Conservation (phyloP, 35 echinoderm and acorn worm genomes). For the Stichopus chloronotus region DNA sequence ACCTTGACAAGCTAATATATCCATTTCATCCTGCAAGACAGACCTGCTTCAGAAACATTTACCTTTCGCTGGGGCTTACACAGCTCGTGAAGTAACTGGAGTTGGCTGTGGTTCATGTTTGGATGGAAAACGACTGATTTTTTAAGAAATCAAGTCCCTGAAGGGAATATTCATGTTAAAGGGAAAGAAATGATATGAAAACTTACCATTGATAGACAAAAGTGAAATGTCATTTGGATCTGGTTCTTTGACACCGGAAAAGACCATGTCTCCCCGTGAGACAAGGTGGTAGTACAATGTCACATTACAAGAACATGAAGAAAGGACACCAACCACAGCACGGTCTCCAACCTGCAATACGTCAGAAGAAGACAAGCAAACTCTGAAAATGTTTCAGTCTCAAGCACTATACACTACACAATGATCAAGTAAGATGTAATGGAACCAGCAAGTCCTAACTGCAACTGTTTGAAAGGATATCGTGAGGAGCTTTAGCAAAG, state of each 20-base stretch:
- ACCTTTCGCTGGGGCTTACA: too few species aligned
- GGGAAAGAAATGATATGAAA: neutral
- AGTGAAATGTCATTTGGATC: slow-evolving; percentile 40
- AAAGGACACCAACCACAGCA: slow-evolving; percentile 76
- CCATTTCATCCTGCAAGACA: too few species aligned
- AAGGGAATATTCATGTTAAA: neutral
- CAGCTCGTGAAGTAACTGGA: neutral
- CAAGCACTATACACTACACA: too few species aligned
- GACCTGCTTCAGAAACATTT: too few species aligned
- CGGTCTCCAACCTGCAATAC: slow-evolving; percentile 76
- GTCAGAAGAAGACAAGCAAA: neutral
- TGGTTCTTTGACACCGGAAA: slow-evolving; percentile 73
- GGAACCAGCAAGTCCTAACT: too few species aligned
- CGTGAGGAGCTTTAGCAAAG: too few species aligned
- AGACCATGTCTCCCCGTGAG: slow-evolving; percentile 82
- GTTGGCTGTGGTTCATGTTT: neutral
- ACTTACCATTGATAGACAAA: slow-evolving; percentile 39
- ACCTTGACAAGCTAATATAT: too few species aligned
- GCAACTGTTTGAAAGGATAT: too few species aligned
- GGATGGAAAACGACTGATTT: neutral
- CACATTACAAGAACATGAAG: slow-evolving; percentile 92
- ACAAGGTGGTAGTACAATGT: slow-evolving; percentile 88
- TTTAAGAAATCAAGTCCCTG: neutral
- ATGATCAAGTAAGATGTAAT: too few species aligned
- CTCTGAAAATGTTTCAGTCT: neutral